These are phyloP conservation scores for Okamejei kenojei DNA, from an alignment of 2,797 vertebrate genomes.

Conservation along the genomic window DNA sequence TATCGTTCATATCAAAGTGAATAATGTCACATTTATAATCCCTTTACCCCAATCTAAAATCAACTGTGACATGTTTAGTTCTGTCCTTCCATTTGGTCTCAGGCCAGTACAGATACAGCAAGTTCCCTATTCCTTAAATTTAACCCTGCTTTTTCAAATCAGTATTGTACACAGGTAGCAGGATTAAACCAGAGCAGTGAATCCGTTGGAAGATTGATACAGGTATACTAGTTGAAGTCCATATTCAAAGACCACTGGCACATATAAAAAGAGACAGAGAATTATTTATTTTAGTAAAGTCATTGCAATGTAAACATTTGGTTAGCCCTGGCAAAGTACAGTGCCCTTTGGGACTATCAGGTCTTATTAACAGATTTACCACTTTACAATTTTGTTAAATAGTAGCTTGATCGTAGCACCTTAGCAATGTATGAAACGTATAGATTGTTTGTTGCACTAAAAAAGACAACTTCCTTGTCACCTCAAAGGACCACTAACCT, in stretches of 20 bases:
- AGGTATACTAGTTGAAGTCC: background rate
- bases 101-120: too few species aligned
- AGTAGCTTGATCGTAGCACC: background rate
- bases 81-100: too few species aligned
- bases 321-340: background rate
- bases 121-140: background rate
- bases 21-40: too few species aligned
- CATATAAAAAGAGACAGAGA: background rate
- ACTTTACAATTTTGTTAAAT: background rate
- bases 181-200: background rate
- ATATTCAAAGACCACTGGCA: background rate
- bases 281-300: background rate
- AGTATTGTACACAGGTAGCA: background rate
- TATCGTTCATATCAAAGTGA: too few species aligned
- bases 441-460: background rate
- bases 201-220: background rate
- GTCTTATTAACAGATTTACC: too few species aligned
- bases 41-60: too few species aligned
- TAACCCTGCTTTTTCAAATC: background rate
- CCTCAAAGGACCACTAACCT: conserved; percentile 56
- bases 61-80: too few species aligned
- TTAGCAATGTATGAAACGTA: background rate
- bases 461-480: background rate
- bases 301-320: background rate
- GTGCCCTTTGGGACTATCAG: background rate